Percentiles rank a stretch among this genome's conserved stretches.
phyloP scores from a whole-genome alignment of 2,797 vertebrate species.

The Notolabrus celidotus region DNA sequence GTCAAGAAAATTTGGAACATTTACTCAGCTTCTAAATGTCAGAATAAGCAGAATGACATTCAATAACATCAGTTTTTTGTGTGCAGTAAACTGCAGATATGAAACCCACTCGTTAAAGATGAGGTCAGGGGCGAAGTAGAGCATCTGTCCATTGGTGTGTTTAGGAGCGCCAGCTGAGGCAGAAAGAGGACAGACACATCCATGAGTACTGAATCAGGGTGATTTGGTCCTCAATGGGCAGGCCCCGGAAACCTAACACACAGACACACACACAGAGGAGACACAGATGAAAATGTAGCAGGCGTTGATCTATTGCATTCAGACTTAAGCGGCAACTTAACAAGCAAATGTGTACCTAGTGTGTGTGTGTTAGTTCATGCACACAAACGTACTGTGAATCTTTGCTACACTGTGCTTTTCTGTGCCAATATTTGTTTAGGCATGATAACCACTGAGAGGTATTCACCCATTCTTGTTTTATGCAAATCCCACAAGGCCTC shows the following conservation, averaged over 20 bases:
- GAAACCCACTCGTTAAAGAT: constrained; percentile 97
- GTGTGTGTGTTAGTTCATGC: constrained; percentile 9
- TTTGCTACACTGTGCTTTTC: constrained; percentile 22
- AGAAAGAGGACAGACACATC: constrained; percentile 99
- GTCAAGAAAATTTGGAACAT: neutral
- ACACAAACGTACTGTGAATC: neutral
- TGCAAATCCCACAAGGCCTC: constrained; percentile 74
- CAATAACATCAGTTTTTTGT: neutral
- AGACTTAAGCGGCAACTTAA: constrained; percentile 11
- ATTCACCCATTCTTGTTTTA: constrained; percentile 72
- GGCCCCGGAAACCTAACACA: constrained; percentile 92
- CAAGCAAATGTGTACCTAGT: constrained; percentile 24
- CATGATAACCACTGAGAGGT: constrained; percentile 63
- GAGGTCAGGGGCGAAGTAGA: constrained; percentile 98
- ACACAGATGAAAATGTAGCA: constrained; percentile 25
- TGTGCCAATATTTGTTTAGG: constrained; percentile 67
- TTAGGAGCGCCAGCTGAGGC: constrained; percentile 99
- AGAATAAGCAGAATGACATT: neutral
- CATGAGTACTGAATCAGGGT: constrained; percentile 99
- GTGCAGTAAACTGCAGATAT: constrained; percentile 4
- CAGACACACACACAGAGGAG: constrained; percentile 45
- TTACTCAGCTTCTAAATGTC: neutral
- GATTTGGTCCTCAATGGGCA: constrained; percentile 99
- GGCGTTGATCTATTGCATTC: constrained; percentile 17
- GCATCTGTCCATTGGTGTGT: constrained; percentile 98